Conservation (phyloP, 2,888 invertebrate species). For the Napeogenes sylphis region DNA sequence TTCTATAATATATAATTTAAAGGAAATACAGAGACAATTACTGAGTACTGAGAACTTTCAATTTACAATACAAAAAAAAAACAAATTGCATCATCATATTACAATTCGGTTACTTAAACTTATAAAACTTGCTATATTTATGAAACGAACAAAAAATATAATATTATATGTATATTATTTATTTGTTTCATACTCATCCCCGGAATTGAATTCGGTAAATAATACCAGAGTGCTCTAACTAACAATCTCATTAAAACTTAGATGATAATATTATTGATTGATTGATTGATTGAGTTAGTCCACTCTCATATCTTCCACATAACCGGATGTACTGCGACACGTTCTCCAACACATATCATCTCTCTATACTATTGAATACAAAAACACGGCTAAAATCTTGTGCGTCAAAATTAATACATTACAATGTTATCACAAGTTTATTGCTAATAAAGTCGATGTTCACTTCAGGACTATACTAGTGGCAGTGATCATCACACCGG, state of each 20-base stretch:
- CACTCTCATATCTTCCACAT: too few relatives aligned
- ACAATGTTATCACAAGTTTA: conserved; percentile 67
- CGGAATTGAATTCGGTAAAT: too few relatives aligned
- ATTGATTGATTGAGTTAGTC: too few relatives aligned
- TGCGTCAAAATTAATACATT: conserved; percentile 53
- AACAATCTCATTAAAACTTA: too few relatives aligned
- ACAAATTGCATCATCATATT: conserved; percentile 17
- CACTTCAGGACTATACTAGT: conserved; percentile 41
- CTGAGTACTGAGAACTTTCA: not conserved
- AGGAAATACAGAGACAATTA: not conserved
- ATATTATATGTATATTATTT: too few relatives aligned
- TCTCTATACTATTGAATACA: conserved; percentile 13
- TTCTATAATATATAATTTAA: conserved; percentile 14
- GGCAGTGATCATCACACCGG: conserved; percentile 45
- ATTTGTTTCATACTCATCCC: too few relatives aligned
- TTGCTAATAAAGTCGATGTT: conserved; percentile 61
- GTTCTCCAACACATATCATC: not conserved
- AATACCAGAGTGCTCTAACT: too few relatives aligned
- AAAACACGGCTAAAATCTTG: conserved; percentile 41
- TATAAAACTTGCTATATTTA: too few relatives aligned
- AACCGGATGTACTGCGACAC: not conserved
- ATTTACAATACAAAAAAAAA: conserved; percentile 3
- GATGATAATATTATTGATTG: too few relatives aligned
- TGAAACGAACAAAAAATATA: conserved; percentile 12
- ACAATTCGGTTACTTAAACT: too few relatives aligned